These are phyloP conservation scores for Formica exsecta DNA, from an alignment of 1,140 invertebrate species.

Conservation along the genomic window DNA sequence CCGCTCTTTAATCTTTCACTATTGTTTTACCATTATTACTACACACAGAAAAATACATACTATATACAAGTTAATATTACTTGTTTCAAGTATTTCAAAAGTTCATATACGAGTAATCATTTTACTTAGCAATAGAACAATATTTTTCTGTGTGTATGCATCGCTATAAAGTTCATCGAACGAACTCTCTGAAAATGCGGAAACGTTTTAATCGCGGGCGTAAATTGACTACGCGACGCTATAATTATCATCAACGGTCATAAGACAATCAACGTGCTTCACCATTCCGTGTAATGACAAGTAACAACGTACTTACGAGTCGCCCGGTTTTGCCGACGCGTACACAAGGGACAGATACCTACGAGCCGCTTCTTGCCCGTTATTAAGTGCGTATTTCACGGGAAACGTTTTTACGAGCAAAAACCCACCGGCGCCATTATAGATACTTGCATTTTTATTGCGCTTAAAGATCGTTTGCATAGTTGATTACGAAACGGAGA, in stretches of 20 bases:
- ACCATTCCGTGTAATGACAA: slow-evolving; percentile 10
- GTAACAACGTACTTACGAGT: slow-evolving; percentile 8
- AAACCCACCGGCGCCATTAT: slow-evolving; percentile 71
- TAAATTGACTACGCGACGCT: background rate
- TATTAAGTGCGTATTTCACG: slow-evolving; percentile 75
- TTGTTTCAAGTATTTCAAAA: too few species aligned
- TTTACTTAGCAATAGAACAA: too few species aligned
- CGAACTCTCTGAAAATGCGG: background rate
- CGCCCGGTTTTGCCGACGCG: background rate
- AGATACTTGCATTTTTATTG: slow-evolving; percentile 72
- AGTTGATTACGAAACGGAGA: slow-evolving; percentile 77
- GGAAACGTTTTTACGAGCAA: slow-evolving; percentile 79
- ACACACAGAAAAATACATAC: too few species aligned
- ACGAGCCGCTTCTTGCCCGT: slow-evolving; percentile 49
- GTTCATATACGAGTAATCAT: too few species aligned
- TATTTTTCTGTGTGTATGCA: too few species aligned
- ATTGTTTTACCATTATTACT: too few species aligned
- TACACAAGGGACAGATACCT: slow-evolving; percentile 31
- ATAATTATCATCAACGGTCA: slow-evolving; percentile 75
- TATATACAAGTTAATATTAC: too few species aligned
- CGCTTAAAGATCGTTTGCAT: slow-evolving; percentile 78
- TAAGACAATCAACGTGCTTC: slow-evolving; percentile 22
- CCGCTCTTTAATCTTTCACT: background rate
- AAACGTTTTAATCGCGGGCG: slow-evolving; percentile 33
- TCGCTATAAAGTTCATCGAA: background rate